A percentile compares a stretch with the other conserved stretches of the same genome.
phyloP scores from a whole-genome alignment of 2,113 vertebrate species.

The Neoarius graeffei region DNA sequence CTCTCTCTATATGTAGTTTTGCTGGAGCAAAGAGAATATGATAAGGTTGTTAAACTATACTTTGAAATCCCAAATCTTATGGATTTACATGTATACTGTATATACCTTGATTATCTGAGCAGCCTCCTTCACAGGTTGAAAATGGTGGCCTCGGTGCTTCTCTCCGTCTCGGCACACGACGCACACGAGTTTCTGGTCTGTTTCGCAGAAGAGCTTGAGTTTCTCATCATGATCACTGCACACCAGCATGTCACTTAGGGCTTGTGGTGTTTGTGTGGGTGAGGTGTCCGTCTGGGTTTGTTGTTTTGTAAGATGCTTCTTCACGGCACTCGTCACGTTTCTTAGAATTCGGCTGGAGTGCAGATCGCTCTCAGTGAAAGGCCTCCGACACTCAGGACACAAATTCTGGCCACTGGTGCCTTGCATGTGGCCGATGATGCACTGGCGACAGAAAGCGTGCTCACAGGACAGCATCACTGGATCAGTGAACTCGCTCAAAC shows the following conservation, averaged over 20 bases:
- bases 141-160: constrained; percentile 57
- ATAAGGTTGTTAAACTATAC: not conserved
- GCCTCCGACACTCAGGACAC: constrained; percentile 58
- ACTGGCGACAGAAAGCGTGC: constrained; percentile 65
- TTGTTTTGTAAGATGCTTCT: not conserved
- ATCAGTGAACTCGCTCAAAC: constrained; percentile 62
- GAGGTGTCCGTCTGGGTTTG: not conserved
- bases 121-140: constrained; percentile 62
- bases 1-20: too few species aligned
- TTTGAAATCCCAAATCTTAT: not conserved
- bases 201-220: constrained; percentile 64
- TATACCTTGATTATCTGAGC: constrained; percentile 25
- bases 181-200: constrained; percentile 62
- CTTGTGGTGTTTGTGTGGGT: not conserved
- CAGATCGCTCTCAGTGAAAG: constrained; percentile 25
- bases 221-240: constrained; percentile 65
- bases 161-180: constrained; percentile 62
- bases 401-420: not conserved
- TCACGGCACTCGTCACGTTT: constrained; percentile 24
- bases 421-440: constrained; percentile 41
- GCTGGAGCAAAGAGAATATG: not conserved
- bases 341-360: constrained; percentile 51
- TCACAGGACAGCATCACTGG: constrained; percentile 64
- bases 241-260: constrained; percentile 16
- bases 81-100: not conserved